Conservation (phyloP, 2,888 invertebrate genomes). For the Drosophila flavopinicola region DNA sequence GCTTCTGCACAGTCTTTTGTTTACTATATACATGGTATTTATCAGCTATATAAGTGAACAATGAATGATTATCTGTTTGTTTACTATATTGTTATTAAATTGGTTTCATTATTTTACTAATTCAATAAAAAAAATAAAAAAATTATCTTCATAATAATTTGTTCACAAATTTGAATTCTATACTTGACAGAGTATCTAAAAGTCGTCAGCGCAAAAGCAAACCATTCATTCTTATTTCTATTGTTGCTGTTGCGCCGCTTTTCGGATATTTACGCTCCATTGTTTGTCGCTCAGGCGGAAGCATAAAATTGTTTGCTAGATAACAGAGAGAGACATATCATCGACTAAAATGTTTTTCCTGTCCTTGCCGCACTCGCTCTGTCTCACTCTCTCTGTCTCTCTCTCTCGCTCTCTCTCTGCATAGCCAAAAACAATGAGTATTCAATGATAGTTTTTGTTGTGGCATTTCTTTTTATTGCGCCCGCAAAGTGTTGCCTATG, state of each 20-base stretch:
- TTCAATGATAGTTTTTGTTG: constrained; percentile 57
- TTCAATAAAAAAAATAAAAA: too few relatives aligned
- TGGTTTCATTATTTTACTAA: too few relatives aligned
- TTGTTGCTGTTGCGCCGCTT: constrained; percentile 69
- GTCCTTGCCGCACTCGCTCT: constrained; percentile 13
- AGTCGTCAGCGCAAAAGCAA: constrained; percentile 6
- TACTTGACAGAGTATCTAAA: constrained; percentile 39
- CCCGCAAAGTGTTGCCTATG: constrained; percentile 60
- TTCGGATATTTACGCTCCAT: constrained; percentile 79
- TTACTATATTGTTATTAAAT: too few relatives aligned
- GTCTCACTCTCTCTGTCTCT: background rate
- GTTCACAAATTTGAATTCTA: too few relatives aligned
- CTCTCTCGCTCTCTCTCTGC: background rate
- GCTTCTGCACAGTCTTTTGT: too few relatives aligned
- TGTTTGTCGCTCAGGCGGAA: constrained; percentile 81
- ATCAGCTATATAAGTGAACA: too few relatives aligned
- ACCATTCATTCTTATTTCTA: constrained; percentile 39
- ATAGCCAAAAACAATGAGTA: constrained; percentile 59
- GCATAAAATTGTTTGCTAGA: constrained; percentile 80
- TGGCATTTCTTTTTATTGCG: constrained; percentile 52
- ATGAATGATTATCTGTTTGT: too few relatives aligned
- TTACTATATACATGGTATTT: too few relatives aligned
- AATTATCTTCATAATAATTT: background rate
- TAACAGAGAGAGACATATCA: constrained; percentile 67
- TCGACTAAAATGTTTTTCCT: constrained; percentile 69